Evolutionary conservation across 2,888 invertebrate genomes (phyloP), one percentile per base, ranked within the genome.

Genomic region (Busseola fusca): DNA sequence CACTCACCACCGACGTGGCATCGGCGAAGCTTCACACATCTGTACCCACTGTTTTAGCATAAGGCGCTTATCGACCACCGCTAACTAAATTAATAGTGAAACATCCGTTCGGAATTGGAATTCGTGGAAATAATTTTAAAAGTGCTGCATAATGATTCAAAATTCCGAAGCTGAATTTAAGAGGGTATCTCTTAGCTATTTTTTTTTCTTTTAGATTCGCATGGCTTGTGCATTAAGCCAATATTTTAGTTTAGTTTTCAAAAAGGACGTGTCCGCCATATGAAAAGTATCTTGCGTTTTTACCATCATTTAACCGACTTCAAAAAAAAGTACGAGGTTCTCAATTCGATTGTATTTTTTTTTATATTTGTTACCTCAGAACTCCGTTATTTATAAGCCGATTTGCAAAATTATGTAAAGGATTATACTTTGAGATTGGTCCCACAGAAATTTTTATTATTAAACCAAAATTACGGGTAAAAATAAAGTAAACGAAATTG

Each of bases 11-110:
- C 48, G 62, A 30, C 65, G 37, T 87, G 80, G 45, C 60, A 74
- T 65, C 58, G 48, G 54, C 85, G 82, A 85, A 90, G 89, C 90
- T 90, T 90, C 89, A 90, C 90, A 89, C 90, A 84, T 90, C 88
- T 84, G 82, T 87, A 72, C n/a, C n/a, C 4, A 50, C 60, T 70
- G 64, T 82, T 79, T 78, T 74, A 69, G 50, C 73, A 68, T 69
- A 58, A 58, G 74, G 68, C 64, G 71, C 34, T 81, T 82, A 74
- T 76, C 63, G 72, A 71, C 57, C 58, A 74, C 42, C 45, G 63
- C 10, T 60, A 21, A 48, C 56, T 58, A 63, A 59, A 82, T 67
- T 72, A 69, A 40, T 66, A 57, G 37, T 21, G 10, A 12, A 25
- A 69, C 48, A 57, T 57, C n/a, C 42, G 12, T 12, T 58, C 40